Evolutionary conservation across 2,888 invertebrate genomes (phyloP).

Genomic region (Ochropacha duplaris): DNA sequence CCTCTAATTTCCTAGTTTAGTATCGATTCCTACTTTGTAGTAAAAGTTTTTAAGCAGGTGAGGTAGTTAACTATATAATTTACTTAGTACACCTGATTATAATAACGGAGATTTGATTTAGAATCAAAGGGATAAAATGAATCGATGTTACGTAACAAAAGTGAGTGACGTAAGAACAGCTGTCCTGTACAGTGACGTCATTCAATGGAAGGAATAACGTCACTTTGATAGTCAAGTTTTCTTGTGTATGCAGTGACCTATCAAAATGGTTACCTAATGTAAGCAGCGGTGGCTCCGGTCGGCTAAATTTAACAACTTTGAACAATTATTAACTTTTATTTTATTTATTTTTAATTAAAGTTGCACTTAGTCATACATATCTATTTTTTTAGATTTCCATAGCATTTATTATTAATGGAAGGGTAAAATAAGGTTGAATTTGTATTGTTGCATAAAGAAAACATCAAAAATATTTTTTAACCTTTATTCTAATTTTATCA

Average conservation of each 20-base stretch:
- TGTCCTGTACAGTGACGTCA: not conserved
- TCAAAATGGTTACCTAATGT: not conserved
- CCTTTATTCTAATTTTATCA: conserved; percentile 66
- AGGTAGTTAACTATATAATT: too few species aligned
- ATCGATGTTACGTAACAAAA: not conserved
- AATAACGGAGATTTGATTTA: too few species aligned
- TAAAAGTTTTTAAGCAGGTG: too few species aligned
- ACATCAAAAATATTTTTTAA: conserved; percentile 46
- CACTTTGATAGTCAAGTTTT: not conserved
- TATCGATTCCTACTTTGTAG: too few species aligned
- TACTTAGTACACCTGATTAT: too few species aligned
- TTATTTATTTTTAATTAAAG: too few species aligned
- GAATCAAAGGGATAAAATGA: not conserved
- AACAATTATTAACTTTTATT: not conserved
- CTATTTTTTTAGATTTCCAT: too few species aligned
- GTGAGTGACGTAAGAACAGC: not conserved
- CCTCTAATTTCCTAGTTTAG: too few species aligned
- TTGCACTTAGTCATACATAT: too few species aligned
- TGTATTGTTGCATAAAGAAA: conserved; percentile 24
- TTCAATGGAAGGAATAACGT: not conserved
- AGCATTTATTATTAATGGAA: too few species aligned
- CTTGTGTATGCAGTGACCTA: not conserved
- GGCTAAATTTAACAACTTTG: not conserved
- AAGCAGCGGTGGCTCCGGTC: conserved; percentile 1
- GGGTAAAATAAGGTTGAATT: conserved; percentile 16